Percentiles rank a stretch among this genome's conserved stretches.
These are phyloP conservation scores for Heliconius melpomene DNA, from an alignment of 1,140 invertebrate genomes.

Conservation along the genomic window DNA sequence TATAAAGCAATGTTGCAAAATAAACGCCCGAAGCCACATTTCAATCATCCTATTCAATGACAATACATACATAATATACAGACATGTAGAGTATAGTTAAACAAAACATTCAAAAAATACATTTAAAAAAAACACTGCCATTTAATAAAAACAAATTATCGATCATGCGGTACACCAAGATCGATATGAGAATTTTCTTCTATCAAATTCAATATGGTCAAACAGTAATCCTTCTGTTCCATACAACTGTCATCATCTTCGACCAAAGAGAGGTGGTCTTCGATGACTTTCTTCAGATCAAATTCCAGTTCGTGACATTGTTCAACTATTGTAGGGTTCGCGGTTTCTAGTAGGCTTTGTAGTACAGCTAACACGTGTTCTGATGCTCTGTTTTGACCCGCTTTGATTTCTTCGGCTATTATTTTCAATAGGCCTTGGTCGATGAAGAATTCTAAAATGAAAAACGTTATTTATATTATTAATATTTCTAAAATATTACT, in stretches of 20 bases:
- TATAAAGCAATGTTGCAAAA: too few relatives aligned
- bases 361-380: constrained; percentile 58
- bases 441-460: not conserved
- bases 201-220: constrained; percentile 43
- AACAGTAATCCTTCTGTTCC: constrained; percentile 61
- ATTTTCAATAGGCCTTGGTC: constrained; percentile 32
- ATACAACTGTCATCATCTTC: constrained; percentile 42
- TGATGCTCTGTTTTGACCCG: constrained; percentile 29
- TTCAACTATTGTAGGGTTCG: constrained; percentile 41
- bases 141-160: not conserved
- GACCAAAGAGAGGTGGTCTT: constrained; percentile 52
- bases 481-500: not conserved
- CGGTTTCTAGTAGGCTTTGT: constrained; percentile 39
- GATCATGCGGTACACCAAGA: not conserved
- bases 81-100: too few relatives aligned
- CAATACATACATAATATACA: too few relatives aligned
- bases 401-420: not conserved
- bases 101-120: too few relatives aligned
- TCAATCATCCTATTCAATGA: too few relatives aligned
- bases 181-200: not conserved
- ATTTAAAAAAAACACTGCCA: too few relatives aligned
- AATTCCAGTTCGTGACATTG: constrained; percentile 52
- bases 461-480: not conserved
- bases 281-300: constrained; percentile 49
- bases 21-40: too few relatives aligned